Evolutionary conservation across 2,113 vertebrate genomes (phyloP), one percentile per base, ranked within the genome.

Genomic region (Acanthochromis polyacanthus): DNA sequence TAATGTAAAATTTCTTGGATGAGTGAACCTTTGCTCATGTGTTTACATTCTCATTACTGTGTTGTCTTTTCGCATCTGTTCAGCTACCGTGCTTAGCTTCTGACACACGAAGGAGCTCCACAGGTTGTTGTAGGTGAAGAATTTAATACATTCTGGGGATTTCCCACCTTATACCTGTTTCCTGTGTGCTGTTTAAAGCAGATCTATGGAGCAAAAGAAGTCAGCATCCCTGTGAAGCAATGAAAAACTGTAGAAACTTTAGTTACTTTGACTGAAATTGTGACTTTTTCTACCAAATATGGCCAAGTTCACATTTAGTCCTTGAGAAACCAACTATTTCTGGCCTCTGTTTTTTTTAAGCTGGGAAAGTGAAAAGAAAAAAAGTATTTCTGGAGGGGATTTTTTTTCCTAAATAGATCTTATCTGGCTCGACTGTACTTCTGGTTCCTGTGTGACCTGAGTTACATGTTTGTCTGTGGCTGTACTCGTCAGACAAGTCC

Each of bases 1-100:
- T 93, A 93, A 76, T 71, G 55, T 80, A 61, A 65, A 43, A 78
- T 86, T 83, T 86, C 73, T 76, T 88, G 84, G 88, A 86, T 90
- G 88, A 91, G 70, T 88, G 88, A 83, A 70, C 72, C 22, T 70
- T 51, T 28, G 60, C 80, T 65, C 43, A 2, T 75, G 58, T 88
- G 80, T 88, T 85, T 88, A 83, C 82, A 16, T 68, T 79, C 71
- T 87, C 72, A 81, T 89, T 72, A 79, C 70, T 57, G 81, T 72
- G 82, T 78, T 51, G 76, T 69, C 74, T 62, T 69, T 81, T 62
- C 65, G 5, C 73, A 71, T 81, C 75, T 77, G 69, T 71, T 71
- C 63, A 69, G 59, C 83, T 3, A 1, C 62, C 40, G 69, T 68
- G 51, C 56, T 52, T 61, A 32, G 32, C 22, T 40, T 45, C 43